Evolutionary conservation across 2,113 vertebrate genomes (phyloP).

Genomic region (Siniperca chuatsi): DNA sequence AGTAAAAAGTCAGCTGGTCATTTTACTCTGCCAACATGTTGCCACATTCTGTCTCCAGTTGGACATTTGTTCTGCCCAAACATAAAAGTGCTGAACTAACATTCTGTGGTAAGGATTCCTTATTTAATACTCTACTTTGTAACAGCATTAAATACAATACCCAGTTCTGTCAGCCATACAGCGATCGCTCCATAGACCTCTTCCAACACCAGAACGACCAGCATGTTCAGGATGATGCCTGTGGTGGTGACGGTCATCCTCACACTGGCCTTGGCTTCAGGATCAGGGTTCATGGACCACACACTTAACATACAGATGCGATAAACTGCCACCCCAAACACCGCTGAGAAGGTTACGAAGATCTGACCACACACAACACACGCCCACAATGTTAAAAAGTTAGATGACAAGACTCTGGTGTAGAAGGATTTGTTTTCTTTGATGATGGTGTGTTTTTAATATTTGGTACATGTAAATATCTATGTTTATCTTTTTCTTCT

Average conservation of each 20-base stretch:
- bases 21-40: not conserved
- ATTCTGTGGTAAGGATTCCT: not conserved
- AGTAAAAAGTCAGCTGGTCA: no score
- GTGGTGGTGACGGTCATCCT: constrained; percentile 95
- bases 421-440: not conserved
- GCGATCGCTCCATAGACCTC: constrained; percentile 97
- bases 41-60: not conserved
- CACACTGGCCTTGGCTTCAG: constrained; percentile 89
- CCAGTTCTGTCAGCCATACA: constrained; percentile 96
- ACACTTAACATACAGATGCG: constrained; percentile 92
- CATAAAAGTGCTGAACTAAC: not conserved
- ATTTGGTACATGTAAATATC: not conserved
- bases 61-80: not conserved
- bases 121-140: not conserved
- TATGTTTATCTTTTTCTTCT: not conserved
- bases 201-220: constrained; percentile 95
- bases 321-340: constrained; percentile 94
- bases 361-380: constrained; percentile 82
- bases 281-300: constrained; percentile 91
- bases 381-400: not conserved
- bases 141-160: constrained; percentile 74
- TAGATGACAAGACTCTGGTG: no score
- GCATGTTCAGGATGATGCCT: constrained; percentile 95
- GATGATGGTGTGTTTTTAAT: not conserved
- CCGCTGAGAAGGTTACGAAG: constrained; percentile 91